These are phyloP conservation scores for Xestia sexstrigata DNA, from an alignment of 2,888 invertebrate genomes.

Conservation along the genomic window DNA sequence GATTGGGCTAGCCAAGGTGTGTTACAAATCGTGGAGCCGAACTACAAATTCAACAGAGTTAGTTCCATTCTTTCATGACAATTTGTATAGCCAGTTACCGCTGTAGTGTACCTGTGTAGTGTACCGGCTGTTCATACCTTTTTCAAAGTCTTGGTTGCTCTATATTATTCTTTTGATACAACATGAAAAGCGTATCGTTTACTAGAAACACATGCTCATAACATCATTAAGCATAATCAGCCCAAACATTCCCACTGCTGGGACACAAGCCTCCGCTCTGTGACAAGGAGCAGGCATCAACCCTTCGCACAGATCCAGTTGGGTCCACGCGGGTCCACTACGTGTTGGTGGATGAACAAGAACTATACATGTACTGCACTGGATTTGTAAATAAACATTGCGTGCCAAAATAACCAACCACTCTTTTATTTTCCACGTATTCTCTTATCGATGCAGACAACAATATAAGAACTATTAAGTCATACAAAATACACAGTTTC, in stretches of 20 bases:
- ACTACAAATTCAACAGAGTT: background rate
- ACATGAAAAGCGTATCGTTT: background rate
- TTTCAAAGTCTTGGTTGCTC: background rate
- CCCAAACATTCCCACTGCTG: background rate
- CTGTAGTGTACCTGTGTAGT: too few relatives aligned
- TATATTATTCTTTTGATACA: background rate
- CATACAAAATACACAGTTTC: slow-evolving; percentile 55
- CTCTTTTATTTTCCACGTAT: slow-evolving; percentile 35
- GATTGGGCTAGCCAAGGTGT: background rate
- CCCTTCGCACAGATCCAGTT: background rate
- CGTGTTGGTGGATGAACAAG: background rate
- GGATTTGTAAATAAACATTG: slow-evolving; percentile 8
- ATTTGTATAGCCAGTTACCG: too few relatives aligned
- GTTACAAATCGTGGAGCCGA: background rate
- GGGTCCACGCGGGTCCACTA: background rate
- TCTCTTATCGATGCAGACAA: slow-evolving; percentile 27
- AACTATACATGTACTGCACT: background rate
- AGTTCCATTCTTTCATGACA: background rate
- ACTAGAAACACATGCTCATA: background rate
- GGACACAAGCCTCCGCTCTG: background rate
- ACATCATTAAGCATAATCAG: background rate
- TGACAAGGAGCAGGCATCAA: background rate
- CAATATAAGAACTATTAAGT: slow-evolving; percentile 46
- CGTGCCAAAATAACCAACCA: background rate
- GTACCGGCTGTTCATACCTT: too few relatives aligned